Conservation (phyloP, 2,797 vertebrate species). For the Sebastes diaconus region DNA sequence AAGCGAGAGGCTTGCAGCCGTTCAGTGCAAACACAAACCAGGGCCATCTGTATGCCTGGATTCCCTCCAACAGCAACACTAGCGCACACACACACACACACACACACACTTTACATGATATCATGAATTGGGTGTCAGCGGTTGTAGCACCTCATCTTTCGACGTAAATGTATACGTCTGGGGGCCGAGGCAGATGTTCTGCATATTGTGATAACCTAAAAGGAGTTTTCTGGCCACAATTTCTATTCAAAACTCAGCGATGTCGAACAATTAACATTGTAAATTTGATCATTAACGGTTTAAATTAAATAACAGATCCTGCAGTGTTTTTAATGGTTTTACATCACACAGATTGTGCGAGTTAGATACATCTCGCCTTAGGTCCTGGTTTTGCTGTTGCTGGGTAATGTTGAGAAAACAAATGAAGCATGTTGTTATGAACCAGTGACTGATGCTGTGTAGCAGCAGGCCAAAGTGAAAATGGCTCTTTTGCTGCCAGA, state of each 20-base stretch:
- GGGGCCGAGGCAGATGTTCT: conserved; percentile 65
- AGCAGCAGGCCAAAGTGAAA: conserved; percentile 71
- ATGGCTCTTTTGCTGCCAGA: conserved; percentile 66
- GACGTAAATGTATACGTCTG: conserved; percentile 48
- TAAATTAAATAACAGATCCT: conserved; percentile 3
- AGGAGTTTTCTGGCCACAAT: conserved; percentile 16
- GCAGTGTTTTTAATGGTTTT: conserved; percentile 15
- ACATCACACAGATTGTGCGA: conserved; percentile 27
- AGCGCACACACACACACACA: conserved; percentile 15
- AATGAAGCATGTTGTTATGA: conserved; percentile 69
- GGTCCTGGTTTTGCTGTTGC: conserved; percentile 52
- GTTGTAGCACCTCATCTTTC: conserved; percentile 71
- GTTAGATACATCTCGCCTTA: conserved; percentile 20
- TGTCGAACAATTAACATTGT: conserved; percentile 2
- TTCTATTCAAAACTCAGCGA: conserved; percentile 5
- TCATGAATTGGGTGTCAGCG: conserved; percentile 71
- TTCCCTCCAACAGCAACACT: conserved; percentile 76
- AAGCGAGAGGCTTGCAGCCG: conserved; percentile 70
- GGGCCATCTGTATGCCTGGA: conserved; percentile 80
- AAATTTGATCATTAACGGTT: conserved; percentile 5
- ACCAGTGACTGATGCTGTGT: conserved; percentile 63
- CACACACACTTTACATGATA: conserved; percentile 62
- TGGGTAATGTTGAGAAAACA: conserved; percentile 65
- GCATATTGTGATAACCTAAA: conserved; percentile 22
- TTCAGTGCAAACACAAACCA: conserved; percentile 79